Base-by-base conservation (phyloP, 2,113 vertebrate species). In the Nesogale talazaci region DNA sequence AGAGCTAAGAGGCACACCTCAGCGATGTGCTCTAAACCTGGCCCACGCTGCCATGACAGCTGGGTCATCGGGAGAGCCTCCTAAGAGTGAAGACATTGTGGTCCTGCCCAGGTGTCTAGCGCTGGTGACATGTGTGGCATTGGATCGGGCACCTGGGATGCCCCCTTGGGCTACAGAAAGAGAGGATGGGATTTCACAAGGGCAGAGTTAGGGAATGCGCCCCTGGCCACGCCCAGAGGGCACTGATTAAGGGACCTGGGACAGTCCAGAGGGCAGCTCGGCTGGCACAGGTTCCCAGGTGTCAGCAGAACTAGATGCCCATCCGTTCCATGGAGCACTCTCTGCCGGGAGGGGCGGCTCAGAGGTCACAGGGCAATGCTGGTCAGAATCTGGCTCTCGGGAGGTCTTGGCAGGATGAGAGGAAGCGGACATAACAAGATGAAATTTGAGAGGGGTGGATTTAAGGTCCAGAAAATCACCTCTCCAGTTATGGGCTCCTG, bases 221-320 rank as follows among this genome's bases (percentile, higher is more conserved):
- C 25, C 25, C 1, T 10, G 3, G 65, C 67, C 65, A 25, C 36
- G 72, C 76, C 40, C 10, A 0, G 57, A 36, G 52, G 90, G 25
- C 67, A 0, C 15, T 29, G 79, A 69, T 65, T 87, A 87, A 70
- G 78, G 57, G 34, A 40, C 76, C 7, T 0, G 42, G 27, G 86
- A 81, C 16, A 59, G 80, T 83, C 77, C 95, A 92, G 83, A 90
- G 81, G 83, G 83, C 89, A 94, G 83, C n/a, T 52, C 78, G n/a
- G 63, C 40, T 93, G 92, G 91, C 69, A 31, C 29, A 80, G 40
- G 38, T 82, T 81, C 84, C 67, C 46, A 70, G 72, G 17, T 84
- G 70, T 96, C 96, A 92, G 83, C 89, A 92, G 36, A 93, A 95
- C 82, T 88, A 42, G 27, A 56, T 42, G 38, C 61, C 15, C 36